Percentiles rank a stretch among this genome's conserved stretches.
These are phyloP conservation scores for Gorilla gorilla DNA, from an alignment of 2,113 vertebrate species.

Conservation along the genomic window DNA sequence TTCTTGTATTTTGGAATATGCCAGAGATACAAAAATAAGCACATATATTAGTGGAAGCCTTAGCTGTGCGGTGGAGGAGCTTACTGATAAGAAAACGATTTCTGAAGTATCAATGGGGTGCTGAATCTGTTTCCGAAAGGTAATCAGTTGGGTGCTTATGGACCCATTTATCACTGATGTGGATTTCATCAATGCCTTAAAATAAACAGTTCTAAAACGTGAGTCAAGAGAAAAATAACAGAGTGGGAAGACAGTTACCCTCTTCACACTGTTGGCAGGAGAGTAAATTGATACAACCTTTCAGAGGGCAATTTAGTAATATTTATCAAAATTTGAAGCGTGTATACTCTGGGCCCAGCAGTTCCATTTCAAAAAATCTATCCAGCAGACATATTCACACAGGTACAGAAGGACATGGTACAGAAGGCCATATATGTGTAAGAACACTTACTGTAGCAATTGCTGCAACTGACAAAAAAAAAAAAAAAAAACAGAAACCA, in stretches of 20 bases:
- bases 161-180: not conserved
- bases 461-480: not conserved
- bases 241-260: not conserved
- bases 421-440: not conserved
- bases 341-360: not conserved
- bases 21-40: conserved; percentile 24
- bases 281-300: conserved; percentile 57
- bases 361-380: conserved; percentile 55
- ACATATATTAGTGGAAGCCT: not conserved
- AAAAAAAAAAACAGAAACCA: not conserved
- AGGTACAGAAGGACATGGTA: not conserved
- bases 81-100: conserved; percentile 54
- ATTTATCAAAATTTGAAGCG: conserved; percentile 67
- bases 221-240: conserved; percentile 59
- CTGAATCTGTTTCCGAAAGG: conserved; percentile 47
- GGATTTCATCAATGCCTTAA: conserved; percentile 46
- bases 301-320: conserved; percentile 48
- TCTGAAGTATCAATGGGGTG: conserved; percentile 28
- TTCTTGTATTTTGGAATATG: conserved; percentile 29
- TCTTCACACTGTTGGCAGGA: conserved; percentile 39
- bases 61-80: not conserved
- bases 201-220: conserved; percentile 58
- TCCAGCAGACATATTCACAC: not conserved
- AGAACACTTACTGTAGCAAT: not conserved
- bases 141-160: conserved; percentile 41